Evolutionary conservation across 64 coral and sea anemone species (phyloP).

Genomic region (Pocillopora damicornis): DNA sequence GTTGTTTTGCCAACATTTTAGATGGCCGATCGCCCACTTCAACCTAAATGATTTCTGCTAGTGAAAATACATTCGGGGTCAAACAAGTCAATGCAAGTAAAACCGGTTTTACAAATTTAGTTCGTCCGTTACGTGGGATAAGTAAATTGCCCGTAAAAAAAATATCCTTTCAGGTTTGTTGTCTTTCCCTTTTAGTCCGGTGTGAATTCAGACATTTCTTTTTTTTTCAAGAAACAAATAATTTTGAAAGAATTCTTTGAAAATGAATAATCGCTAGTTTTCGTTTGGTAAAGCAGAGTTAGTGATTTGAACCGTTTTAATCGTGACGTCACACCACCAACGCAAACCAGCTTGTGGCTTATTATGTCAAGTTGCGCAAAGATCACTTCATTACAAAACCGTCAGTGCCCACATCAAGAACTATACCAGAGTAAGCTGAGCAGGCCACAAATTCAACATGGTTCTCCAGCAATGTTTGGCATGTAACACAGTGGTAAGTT

Average conservation of each 20-base stretch:
- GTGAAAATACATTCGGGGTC: not conserved
- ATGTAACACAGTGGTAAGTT: conserved; percentile 29
- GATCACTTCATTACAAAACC: conserved; percentile 10
- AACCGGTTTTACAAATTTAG: not conserved
- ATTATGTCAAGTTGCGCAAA: conserved; percentile 46
- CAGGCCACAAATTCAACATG: conserved; percentile 1
- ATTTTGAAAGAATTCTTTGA: not conserved
- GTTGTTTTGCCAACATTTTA: too few relatives aligned
- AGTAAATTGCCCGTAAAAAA: not conserved
- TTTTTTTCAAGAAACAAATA: not conserved
- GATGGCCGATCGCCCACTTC: too few relatives aligned
- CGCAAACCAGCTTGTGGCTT: conserved; percentile 35
- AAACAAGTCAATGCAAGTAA: conserved; percentile 14
- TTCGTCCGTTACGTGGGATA: not conserved
- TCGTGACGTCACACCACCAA: conserved; percentile 41
- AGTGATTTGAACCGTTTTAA: not conserved
- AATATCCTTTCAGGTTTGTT: not conserved
- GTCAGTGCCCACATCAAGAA: not conserved
- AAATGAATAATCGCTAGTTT: not conserved
- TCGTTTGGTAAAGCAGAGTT: not conserved
- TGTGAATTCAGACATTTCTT: not conserved
- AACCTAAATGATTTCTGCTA: too few relatives aligned
- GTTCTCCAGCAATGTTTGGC: conserved; percentile 33
- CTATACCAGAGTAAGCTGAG: not conserved
- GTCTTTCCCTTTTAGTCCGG: not conserved